Conservation (phyloP, 2,797 vertebrate species). For the Mallotus villosus region DNA sequence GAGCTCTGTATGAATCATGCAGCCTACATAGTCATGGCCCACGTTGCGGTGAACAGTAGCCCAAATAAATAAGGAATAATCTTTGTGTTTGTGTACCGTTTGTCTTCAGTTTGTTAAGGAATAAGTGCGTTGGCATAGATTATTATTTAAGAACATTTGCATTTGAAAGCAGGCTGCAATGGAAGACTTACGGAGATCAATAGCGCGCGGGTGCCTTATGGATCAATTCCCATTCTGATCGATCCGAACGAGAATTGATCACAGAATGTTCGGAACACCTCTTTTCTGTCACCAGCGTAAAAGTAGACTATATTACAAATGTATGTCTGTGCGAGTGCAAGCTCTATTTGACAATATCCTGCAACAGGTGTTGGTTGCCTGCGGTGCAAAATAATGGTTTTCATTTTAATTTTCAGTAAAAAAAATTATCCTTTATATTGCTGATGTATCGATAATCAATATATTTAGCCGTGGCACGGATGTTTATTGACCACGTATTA, state of each 20-base stretch:
- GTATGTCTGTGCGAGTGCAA: not conserved
- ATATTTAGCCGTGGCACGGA: constrained; percentile 28
- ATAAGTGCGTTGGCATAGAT: constrained; percentile 73
- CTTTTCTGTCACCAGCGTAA: not conserved
- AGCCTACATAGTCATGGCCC: not conserved
- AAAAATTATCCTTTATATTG: not conserved
- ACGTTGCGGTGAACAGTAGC: not conserved
- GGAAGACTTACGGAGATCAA: constrained; percentile 71
- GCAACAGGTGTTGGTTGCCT: too few species aligned
- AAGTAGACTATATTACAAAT: not conserved
- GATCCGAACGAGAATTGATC: constrained; percentile 67
- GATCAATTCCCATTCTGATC: constrained; percentile 77
- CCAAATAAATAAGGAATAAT: constrained; percentile 23
- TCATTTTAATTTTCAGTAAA: not conserved
- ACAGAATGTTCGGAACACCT: constrained; percentile 50
- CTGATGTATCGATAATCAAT: constrained; percentile 40
- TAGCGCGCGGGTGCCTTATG: constrained; percentile 69
- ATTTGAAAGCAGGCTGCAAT: constrained; percentile 72
- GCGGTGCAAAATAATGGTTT: too few species aligned
- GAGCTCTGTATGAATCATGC: not conserved
- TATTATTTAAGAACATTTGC: constrained; percentile 76
- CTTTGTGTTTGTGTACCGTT: constrained; percentile 66
- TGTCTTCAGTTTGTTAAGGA: constrained; percentile 72
- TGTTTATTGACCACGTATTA: constrained; percentile 27
- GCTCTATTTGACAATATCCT: too few species aligned